Evolutionary conservation across 2,888 invertebrate species (phyloP).

Genomic region (Thyatira batis): DNA sequence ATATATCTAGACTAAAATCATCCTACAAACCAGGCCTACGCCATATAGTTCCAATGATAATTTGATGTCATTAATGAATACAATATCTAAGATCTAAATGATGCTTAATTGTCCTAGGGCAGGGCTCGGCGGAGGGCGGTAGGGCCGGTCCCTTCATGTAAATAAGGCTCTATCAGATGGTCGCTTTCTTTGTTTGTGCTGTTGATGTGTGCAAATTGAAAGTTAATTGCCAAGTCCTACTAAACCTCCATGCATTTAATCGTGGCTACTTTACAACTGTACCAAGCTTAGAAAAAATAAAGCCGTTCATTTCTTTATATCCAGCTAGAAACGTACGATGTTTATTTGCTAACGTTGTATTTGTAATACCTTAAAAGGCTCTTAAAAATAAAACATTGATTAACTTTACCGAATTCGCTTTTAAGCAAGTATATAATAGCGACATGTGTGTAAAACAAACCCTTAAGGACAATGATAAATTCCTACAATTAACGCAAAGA

Average conservation of each 20-base stretch:
- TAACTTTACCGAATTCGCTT: too few species aligned
- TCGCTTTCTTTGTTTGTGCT: slow-evolving; percentile 58
- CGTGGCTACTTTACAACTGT: slow-evolving; percentile 18
- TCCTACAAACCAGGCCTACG: not conserved
- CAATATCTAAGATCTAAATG: slow-evolving; percentile 36
- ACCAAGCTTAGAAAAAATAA: slow-evolving; percentile 6
- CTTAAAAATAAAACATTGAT: too few species aligned
- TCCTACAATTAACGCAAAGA: slow-evolving; percentile 36
- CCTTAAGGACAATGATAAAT: slow-evolving; percentile 42
- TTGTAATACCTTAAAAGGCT: too few species aligned
- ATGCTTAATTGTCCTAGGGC: slow-evolving; percentile 31
- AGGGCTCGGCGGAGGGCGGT: slow-evolving; percentile 18
- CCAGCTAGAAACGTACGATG: not conserved
- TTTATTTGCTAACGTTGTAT: not conserved
- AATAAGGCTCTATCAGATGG: slow-evolving; percentile 49
- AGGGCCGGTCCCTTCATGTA: slow-evolving; percentile 34
- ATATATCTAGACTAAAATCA: not conserved
- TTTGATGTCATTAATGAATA: slow-evolving; percentile 9
- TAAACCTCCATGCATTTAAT: slow-evolving; percentile 33
- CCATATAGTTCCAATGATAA: slow-evolving; percentile 1
- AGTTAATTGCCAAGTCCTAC: slow-evolving; percentile 61
- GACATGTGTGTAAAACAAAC: slow-evolving; percentile 9
- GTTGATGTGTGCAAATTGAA: slow-evolving; percentile 67
- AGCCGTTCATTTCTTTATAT: not conserved
- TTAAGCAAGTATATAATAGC: not conserved